Evolutionary conservation across 2,113 vertebrate genomes (phyloP).

Genomic region (Bos javanicus): DNA sequence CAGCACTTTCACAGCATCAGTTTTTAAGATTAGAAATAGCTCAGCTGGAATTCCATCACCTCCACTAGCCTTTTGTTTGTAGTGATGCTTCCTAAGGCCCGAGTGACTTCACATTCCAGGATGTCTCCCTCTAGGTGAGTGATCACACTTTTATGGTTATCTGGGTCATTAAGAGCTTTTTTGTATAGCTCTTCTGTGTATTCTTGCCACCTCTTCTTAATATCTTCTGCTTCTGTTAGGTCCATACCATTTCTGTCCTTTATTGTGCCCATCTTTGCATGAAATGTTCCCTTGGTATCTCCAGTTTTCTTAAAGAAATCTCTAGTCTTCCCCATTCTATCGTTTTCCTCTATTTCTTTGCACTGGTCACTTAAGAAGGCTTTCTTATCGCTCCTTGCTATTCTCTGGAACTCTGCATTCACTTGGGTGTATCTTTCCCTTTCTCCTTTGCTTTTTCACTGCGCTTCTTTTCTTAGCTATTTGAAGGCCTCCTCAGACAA

Average conservation of each 20-base stretch:
- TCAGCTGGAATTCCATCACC: not conserved
- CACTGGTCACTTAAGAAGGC: not conserved
- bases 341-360: not conserved
- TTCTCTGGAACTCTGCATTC: not conserved
- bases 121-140: not conserved
- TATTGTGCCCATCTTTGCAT: not conserved
- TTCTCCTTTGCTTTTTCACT: not conserved
- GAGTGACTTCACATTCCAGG: not conserved
- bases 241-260: not conserved
- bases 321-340: not conserved
- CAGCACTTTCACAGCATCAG: not conserved
- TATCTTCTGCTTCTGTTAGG: not conserved
- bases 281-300: not conserved
- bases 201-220: not conserved
- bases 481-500: not conserved
- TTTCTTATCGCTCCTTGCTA: not conserved
- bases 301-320: not conserved
- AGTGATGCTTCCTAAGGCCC: not conserved
- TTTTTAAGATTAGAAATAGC: not conserved
- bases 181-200: not conserved
- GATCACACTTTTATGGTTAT: not conserved
- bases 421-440: not conserved
- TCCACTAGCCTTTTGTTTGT: not conserved
- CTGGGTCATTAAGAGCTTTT: not conserved
- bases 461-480: not conserved